A percentile compares a stretch with the other conserved stretches of the same genome.
These are phyloP conservation scores for Zosterops lateralis DNA, from an alignment of 2,113 vertebrate species.

Conservation along the genomic window DNA sequence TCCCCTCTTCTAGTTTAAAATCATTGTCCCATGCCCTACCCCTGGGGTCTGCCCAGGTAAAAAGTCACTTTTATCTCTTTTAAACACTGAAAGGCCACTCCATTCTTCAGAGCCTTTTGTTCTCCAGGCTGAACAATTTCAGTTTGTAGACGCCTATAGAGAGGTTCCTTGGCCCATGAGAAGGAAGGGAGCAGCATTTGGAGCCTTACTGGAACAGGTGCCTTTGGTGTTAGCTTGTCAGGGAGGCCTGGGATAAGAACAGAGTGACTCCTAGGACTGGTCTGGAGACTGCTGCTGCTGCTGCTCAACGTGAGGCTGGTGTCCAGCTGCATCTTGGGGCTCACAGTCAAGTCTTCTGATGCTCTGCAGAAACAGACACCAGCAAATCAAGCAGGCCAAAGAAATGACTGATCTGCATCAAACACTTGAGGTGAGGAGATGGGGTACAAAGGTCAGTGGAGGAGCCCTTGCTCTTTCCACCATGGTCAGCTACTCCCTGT, in stretches of 20 bases:
- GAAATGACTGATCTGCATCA: background rate
- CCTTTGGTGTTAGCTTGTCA: constrained; percentile 80
- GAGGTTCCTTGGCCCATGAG: background rate
- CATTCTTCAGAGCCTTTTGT: background rate
- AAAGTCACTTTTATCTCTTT: background rate
- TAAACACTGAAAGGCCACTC: background rate
- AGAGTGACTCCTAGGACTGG: constrained; percentile 81
- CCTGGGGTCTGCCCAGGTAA: background rate
- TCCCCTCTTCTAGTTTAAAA: background rate
- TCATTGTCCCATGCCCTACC: background rate
- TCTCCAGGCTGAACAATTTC: background rate
- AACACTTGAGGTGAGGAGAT: background rate
- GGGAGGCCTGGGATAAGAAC: constrained; percentile 85
- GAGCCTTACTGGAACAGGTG: constrained; percentile 78
- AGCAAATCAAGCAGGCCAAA: background rate
- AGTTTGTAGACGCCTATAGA: background rate
- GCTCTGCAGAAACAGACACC: constrained; percentile 70
- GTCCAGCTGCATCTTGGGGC: constrained; percentile 85
- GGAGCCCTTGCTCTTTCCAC: background rate
- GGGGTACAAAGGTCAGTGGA: background rate
- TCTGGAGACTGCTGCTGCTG: constrained; percentile 72
- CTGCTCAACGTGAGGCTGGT: constrained; percentile 74
- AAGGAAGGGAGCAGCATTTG: background rate
- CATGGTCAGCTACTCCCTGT: background rate
- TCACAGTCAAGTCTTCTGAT: constrained; percentile 85